A percentile compares a stretch with the other conserved stretches of the same genome.
Evolutionary conservation across 2,888 invertebrate genomes (phyloP).

Genomic region (Eupithecia subumbrata): DNA sequence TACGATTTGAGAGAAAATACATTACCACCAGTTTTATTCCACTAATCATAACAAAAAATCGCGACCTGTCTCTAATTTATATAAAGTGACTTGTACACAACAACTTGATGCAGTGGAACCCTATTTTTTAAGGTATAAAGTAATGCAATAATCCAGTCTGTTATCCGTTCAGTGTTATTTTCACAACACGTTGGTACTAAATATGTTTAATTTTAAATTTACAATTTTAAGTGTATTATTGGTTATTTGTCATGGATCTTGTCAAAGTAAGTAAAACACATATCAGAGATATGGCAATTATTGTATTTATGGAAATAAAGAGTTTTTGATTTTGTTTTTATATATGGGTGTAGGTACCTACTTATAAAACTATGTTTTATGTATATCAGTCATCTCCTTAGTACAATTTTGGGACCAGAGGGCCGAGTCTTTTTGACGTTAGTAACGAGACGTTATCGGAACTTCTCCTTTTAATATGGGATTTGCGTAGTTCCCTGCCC

Average conservation of each 20-base stretch:
- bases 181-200: not conserved
- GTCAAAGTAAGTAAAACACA: not conserved
- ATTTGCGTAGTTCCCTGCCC: too few species aligned
- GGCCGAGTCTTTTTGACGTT: too few species aligned
- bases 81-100: not conserved
- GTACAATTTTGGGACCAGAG: too few species aligned
- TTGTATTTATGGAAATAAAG: too few species aligned
- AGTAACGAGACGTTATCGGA: too few species aligned
- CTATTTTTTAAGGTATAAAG: slow-evolving; percentile 1
- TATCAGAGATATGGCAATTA: not conserved
- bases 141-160: not conserved
- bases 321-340: too few species aligned
- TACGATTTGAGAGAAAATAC: not conserved
- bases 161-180: not conserved
- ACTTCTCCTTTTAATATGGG: too few species aligned
- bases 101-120: not conserved
- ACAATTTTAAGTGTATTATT: not conserved
- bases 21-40: too few species aligned
- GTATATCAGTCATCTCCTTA: not conserved
- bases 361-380: too few species aligned
- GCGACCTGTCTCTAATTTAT: not conserved
- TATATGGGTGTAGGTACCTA: too few species aligned
- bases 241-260: not conserved
- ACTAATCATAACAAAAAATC: not conserved
- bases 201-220: not conserved